Base-by-base conservation (phyloP, 2,797 vertebrate genomes). In the Siniperca obscura region DNA sequence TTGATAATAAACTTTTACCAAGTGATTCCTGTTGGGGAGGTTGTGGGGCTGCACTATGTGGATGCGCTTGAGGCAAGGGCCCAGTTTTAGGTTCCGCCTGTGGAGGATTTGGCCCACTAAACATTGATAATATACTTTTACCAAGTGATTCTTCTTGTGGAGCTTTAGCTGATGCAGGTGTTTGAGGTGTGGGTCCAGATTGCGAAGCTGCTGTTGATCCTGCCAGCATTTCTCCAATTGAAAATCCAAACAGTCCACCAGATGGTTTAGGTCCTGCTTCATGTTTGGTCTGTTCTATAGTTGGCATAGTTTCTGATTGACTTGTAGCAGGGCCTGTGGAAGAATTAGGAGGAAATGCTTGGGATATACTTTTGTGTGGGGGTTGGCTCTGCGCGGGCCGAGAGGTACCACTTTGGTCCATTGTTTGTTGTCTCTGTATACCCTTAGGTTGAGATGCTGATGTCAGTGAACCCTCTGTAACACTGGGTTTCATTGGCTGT, bases 1-100 rank as follows among this genome's bases (percentile, higher is more conserved):
- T 96, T 60, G 97, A 97, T 70, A 97, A 93, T 81, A 97, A 80
- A 92, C 92, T 95, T 90, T 92, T 96, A 82, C 94, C 91, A 52
- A 94, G 67, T 42, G 90, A 86, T 85, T 95, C 93, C 48, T 92
- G 91, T 76, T 87, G 91, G 76, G 90, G 85, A 57, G 90, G 82
- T 80, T 88, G 86, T 87, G 81, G 77, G 76, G 82, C 21, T 79
- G 70, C 60, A 80, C 38, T 89, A 82, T 85, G 53, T 76, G 78
- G 13, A 67, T 75, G 42, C 53, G 68, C 67, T 66, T 93, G 89
- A 78, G 86, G 34, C 9, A 68, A 21, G 0, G 83, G 67, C 16
- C 71, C 90, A n/a, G 81, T 60, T 85, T 91, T 88, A 82, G 90
- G 22, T 56, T 77, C n/a, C 70, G 89, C 11, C 71, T 93, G 93